phyloP scores from a whole-genome alignment of 2,113 vertebrate genomes.

The Platichthys stellatus region DNA sequence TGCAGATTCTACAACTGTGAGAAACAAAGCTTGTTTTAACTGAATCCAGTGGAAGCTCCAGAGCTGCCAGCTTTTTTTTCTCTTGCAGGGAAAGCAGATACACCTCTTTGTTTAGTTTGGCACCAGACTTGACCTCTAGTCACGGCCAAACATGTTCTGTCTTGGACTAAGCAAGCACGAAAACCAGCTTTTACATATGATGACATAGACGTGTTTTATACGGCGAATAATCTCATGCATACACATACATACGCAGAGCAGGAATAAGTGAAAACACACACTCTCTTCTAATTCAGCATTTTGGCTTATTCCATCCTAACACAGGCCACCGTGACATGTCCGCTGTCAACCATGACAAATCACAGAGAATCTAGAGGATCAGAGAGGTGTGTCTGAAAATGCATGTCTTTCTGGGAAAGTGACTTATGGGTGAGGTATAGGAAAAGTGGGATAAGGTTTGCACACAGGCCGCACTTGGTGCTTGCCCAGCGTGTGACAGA shows the following conservation, averaged over 20 bases:
- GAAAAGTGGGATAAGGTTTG: not conserved
- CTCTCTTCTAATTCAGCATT: constrained; percentile 10
- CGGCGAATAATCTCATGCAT: not conserved
- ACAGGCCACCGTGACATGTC: constrained; percentile 46
- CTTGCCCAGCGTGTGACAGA: not conserved
- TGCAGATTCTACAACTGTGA: constrained; percentile 33
- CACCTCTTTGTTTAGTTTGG: constrained; percentile 73
- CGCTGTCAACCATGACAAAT: constrained; percentile 1
- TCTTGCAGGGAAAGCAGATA: constrained; percentile 58
- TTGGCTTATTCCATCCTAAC: constrained; percentile 8
- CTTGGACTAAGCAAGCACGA: constrained; percentile 41
- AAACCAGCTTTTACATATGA: constrained; percentile 28
- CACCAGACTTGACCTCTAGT: constrained; percentile 49
- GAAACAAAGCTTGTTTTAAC: constrained; percentile 57
- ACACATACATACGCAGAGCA: no score
- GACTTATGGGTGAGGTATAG: not conserved
- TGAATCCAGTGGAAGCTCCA: constrained; percentile 52
- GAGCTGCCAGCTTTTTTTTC: constrained; percentile 50
- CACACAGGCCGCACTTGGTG: not conserved
- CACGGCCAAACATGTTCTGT: constrained; percentile 65
- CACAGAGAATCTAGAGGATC: not conserved
- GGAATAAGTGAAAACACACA: constrained; percentile 25
- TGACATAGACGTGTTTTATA: constrained; percentile 45
- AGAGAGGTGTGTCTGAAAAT: not conserved
- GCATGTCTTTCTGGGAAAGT: not conserved